Conservation (phyloP, 1,140 invertebrate genomes). For the Plectrocnemia conspersa region DNA sequence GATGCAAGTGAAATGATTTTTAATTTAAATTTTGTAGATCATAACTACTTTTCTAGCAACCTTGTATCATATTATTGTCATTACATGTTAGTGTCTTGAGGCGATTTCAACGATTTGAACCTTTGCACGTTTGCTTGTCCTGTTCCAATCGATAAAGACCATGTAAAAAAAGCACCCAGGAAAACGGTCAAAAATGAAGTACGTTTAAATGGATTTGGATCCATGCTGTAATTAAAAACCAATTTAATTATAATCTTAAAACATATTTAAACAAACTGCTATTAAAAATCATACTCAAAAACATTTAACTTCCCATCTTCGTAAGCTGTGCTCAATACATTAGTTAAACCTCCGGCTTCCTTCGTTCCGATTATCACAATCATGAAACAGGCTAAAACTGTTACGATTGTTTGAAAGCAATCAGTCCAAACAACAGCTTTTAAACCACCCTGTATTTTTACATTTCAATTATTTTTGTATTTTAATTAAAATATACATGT, state of each 20-base stretch:
- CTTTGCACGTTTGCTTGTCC: constrained; percentile 53
- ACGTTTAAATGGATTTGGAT: constrained; percentile 61
- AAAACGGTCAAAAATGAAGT: constrained; percentile 69
- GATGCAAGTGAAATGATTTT: no score
- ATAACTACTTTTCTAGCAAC: no score
- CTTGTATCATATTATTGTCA: no score
- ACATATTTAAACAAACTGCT: neutral
- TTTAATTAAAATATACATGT: neutral
- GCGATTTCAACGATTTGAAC: constrained; percentile 55
- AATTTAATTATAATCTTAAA: constrained; percentile 47
- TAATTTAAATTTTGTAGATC: no score
- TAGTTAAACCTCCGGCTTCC: constrained; percentile 59
- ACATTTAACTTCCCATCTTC: constrained; percentile 54
- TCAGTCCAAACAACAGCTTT: constrained; percentile 89
- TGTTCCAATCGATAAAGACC: constrained; percentile 43
- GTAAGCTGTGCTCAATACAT: constrained; percentile 57
- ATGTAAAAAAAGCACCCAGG: constrained; percentile 66
- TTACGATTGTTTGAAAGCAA: constrained; percentile 74
- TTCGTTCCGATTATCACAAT: constrained; percentile 64
- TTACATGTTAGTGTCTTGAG: no score
- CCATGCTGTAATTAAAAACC: constrained; percentile 50
- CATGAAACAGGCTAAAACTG: constrained; percentile 66
- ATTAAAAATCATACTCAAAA: constrained; percentile 23
- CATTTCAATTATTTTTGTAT: no score
- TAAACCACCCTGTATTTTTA: constrained; percentile 63